Evolutionary conservation across 1,140 invertebrate genomes (phyloP), one percentile per base, ranked within the genome.

Genomic region (Aphelinus atriplicis): DNA sequence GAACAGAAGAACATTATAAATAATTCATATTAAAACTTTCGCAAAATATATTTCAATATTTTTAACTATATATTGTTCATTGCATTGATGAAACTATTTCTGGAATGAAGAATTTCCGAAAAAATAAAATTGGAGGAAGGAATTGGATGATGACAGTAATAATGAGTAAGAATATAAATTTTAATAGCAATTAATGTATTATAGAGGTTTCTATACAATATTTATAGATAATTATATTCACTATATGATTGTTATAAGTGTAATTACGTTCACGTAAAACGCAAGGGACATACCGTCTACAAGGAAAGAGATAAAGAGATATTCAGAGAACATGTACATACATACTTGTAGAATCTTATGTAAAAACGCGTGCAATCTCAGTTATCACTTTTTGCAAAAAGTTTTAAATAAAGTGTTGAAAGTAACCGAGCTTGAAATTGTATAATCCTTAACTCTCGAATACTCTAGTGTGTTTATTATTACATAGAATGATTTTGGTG

Each of bases 151-250:
- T 65, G 7, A 58, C 56, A n/a, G 51, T 43, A 66, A 55, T 43
- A 46, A 64, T 60, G 10, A 58, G 4, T 65, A 58, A 58, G 58
- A 66, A 65, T 56, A 72, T 64, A 50, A 72, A 74, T 85, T 86
- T 85, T 84, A 86, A 86, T 83, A 82, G 77, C 83, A 83, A 84
- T 87, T 84, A 84, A 85, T 86, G 82, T 87, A 87, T 83, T 84
- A 86, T 85, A 83, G 81, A 84, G 85, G 84, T 76, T 82, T 86
- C 86, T 87, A 85, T 87, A 88, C 86, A 87, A 75, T 86, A 88
- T 87, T 82, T 88, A 87, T 88, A 87, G 81, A 82, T 84, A 86
- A 82, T 84, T 81, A 85, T 81, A 81, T 81, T 81, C 80, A 76
- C 82, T 85, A 83, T 84, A 82, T 83, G 81, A 79, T 83, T 81